Evolutionary conservation across 2,113 vertebrate genomes (phyloP), one percentile per base, ranked within the genome.

Genomic region (Oxyura jamaicensis): DNA sequence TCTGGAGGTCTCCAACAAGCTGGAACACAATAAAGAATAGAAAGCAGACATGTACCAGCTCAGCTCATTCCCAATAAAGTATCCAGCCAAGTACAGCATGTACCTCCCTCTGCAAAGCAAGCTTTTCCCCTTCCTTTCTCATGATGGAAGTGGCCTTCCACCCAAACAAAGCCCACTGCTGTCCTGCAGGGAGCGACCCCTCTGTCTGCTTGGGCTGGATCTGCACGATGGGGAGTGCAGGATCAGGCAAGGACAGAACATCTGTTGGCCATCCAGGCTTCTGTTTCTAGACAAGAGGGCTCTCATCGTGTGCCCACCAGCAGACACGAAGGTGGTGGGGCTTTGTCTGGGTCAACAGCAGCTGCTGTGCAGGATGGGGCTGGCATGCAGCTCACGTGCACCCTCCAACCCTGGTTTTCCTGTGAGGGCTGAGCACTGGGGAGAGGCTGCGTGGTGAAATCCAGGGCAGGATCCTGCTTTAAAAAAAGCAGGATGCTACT

Each of bases 251-350:
- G 55, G 36, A 8, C 2, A 53, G 18, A 62, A 20, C 58, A 59
- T 17, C 8, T 22, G 1, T 1, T 31, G n/a, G 25, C 29, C 75
- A 18, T 35, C 66, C 33, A 56, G 67, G n/a, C 10, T 46, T 21
- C 22, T 62, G 13, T 36, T 39, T 56, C 20, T 42, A 25, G 10
- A 18, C 16, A 20, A 26, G 25, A 13, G 62, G 19, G 29, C 66
- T 71, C 35, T 44, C 3, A 4, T 12, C 28, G 10, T 7, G 1
- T 0, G 7, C 6, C 4, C 1, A 1, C 39, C 21, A n/a, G 36
- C 26, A 50, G 53, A 13, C 42, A 13, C 5, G 2, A 33, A 59
- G 85, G 3, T 25, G 41, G 36, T 42, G 35, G n/a, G 67, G 33
- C n/a, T 18, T 9, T 41, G 39, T 8, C 56, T 12, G 33, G 13